phyloP scores from a whole-genome alignment of 2,888 invertebrate genomes.

The Stramonita haemastoma region DNA sequence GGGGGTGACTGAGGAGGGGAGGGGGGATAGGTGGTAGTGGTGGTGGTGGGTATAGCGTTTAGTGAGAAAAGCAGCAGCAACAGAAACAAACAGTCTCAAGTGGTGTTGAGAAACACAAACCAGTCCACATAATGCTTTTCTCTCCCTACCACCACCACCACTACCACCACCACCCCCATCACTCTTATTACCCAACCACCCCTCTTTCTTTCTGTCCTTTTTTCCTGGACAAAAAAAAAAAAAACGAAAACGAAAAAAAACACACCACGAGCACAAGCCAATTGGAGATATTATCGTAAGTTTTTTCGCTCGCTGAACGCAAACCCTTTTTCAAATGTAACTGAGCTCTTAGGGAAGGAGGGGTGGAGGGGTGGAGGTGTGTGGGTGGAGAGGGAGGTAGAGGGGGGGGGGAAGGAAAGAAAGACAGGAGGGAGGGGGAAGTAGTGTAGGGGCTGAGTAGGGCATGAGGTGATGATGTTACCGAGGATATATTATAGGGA shows the following conservation, averaged over 20 bases:
- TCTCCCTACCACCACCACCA: background rate
- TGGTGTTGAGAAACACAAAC: background rate
- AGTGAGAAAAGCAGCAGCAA: background rate
- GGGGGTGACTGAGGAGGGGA: too few species aligned
- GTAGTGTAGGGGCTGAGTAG: background rate
- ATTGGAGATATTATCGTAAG: constrained; percentile 26
- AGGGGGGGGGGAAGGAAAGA: background rate
- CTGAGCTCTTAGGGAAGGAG: background rate
- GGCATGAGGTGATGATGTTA: constrained; percentile 4
- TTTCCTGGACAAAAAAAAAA: background rate
- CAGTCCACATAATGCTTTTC: background rate
- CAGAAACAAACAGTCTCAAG: constrained; percentile 25
- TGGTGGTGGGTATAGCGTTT: too few species aligned
- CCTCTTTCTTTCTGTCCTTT: background rate
- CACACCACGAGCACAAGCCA: background rate
- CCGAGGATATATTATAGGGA: background rate
- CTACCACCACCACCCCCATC: background rate
- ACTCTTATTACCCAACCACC: background rate
- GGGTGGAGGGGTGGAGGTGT: background rate
- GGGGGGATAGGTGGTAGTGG: too few species aligned
- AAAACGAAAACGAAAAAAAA: background rate
- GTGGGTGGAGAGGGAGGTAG: too few species aligned
- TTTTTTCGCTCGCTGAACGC: constrained; percentile 26
- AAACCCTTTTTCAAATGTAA: background rate
- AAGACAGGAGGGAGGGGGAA: background rate